Conservation (phyloP, 2,888 invertebrate genomes). For the Diplazon laetatorius region DNA sequence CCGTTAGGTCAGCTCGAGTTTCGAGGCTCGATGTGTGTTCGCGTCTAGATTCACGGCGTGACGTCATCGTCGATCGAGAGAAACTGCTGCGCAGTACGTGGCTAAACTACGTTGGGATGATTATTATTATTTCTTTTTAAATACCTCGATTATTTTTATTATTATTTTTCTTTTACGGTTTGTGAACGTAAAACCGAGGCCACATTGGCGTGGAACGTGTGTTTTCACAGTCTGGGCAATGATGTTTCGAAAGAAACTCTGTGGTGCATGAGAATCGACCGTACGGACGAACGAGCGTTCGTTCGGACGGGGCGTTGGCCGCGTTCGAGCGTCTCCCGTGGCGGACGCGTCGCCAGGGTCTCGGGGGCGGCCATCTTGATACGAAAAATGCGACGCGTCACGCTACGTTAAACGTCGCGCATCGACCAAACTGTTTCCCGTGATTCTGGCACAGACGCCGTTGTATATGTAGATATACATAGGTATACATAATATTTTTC, state of each 20-base stretch:
- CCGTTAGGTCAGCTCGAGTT: constrained; percentile 17
- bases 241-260: not conserved
- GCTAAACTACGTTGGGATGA: not conserved
- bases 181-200: not conserved
- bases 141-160: too few species aligned
- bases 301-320: constrained; percentile 15
- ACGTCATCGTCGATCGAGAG: constrained; percentile 60
- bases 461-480: too few species aligned
- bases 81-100: constrained; percentile 65
- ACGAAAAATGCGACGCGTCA: constrained; percentile 38
- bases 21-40: not conserved
- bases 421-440: too few species aligned
- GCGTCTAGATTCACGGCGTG: constrained; percentile 65
- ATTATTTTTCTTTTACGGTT: too few species aligned
- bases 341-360: too few species aligned
- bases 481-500: too few species aligned
- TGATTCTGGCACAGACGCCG: too few species aligned
- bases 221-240: not conserved
- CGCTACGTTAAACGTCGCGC: constrained; percentile 46
- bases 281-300: not conserved
- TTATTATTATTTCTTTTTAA: not conserved
- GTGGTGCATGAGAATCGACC: not conserved
- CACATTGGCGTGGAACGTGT: not conserved
- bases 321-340: too few species aligned
- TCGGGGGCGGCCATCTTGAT: constrained; percentile 53